Conservation (phyloP, 2,888 invertebrate species). For the Chloromyia formosa region DNA sequence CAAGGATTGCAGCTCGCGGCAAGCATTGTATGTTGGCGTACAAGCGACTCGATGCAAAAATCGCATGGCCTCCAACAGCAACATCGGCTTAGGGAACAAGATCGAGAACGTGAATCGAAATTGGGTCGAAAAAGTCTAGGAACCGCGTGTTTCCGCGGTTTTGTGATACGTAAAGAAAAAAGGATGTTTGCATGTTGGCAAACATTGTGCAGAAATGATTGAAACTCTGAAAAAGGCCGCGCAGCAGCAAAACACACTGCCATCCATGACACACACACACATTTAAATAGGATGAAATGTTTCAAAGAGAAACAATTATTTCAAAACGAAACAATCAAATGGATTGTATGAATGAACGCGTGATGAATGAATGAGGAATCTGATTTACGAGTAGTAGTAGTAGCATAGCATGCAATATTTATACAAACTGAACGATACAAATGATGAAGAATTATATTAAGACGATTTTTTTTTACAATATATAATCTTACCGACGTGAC, state of each 20-base stretch:
- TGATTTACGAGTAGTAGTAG: neutral
- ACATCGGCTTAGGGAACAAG: slow-evolving; percentile 46
- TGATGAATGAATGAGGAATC: slow-evolving; percentile 29
- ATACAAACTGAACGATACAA: neutral
- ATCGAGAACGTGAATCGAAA: neutral
- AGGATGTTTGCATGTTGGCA: neutral
- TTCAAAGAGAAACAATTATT: slow-evolving; percentile 4
- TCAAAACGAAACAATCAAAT: slow-evolving; percentile 3
- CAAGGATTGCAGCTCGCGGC: slow-evolving; percentile 76
- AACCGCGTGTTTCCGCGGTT: neutral
- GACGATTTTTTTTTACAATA: neutral
- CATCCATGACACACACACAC: slow-evolving; percentile 18
- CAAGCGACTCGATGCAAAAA: slow-evolving; percentile 95
- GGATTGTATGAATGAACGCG: slow-evolving; percentile 2
- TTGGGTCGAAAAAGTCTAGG: neutral
- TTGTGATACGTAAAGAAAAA: neutral
- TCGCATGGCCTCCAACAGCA: slow-evolving; percentile 84
- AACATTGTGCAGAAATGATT: neutral
- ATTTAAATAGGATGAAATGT: no score
- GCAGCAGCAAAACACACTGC: neutral
- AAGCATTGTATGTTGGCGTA: slow-evolving; percentile 93
- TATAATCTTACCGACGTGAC: no score
- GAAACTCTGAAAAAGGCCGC: neutral
- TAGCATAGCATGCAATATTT: slow-evolving; percentile 38
- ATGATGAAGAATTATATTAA: no score